A percentile compares a stretch with the other conserved stretches of the same genome.
phyloP scores from a whole-genome alignment of 35 echinoderm and acorn worm genomes.

The Apostichopus californicus region DNA sequence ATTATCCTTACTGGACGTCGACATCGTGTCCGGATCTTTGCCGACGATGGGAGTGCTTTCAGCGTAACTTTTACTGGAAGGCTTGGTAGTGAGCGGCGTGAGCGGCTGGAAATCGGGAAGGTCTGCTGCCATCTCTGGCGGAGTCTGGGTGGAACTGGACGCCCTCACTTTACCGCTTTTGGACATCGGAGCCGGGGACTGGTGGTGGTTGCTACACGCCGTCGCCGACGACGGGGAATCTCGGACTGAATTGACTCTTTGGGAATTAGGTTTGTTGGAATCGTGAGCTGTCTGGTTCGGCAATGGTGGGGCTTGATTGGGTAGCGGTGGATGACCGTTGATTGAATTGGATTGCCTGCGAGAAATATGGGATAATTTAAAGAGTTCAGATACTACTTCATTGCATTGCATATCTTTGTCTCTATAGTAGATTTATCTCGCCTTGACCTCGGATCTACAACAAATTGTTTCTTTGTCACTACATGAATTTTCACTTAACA shows the following conservation, averaged over 20 bases:
- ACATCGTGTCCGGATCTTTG: background rate
- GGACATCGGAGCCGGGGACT: slow-evolving; percentile 18
- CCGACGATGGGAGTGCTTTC: background rate
- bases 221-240: slow-evolving; percentile 3
- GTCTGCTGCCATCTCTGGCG: slow-evolving; percentile 57
- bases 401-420: too few relatives aligned
- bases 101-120: slow-evolving; percentile 42
- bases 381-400: too few relatives aligned
- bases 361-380: background rate
- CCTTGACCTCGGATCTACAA: too few relatives aligned
- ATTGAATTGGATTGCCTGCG: slow-evolving; percentile 7
- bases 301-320: background rate
- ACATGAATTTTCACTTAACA: too few relatives aligned
- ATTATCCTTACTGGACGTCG: slow-evolving; percentile 15
- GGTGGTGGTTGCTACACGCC: slow-evolving; percentile 12
- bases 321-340: background rate
- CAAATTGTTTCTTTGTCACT: too few relatives aligned
- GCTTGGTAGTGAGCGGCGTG: slow-evolving; percentile 10
- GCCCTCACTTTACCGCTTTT: slow-evolving; percentile 39
- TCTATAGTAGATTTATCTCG: too few relatives aligned
- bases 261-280: background rate
- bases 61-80: slow-evolving; percentile 14
- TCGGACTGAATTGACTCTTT: background rate
- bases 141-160: slow-evolving; percentile 56
- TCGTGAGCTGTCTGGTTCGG: background rate